These are phyloP conservation scores for Cepaea hortensis DNA, from an alignment of 2,888 invertebrate genomes.

Conservation along the genomic window DNA sequence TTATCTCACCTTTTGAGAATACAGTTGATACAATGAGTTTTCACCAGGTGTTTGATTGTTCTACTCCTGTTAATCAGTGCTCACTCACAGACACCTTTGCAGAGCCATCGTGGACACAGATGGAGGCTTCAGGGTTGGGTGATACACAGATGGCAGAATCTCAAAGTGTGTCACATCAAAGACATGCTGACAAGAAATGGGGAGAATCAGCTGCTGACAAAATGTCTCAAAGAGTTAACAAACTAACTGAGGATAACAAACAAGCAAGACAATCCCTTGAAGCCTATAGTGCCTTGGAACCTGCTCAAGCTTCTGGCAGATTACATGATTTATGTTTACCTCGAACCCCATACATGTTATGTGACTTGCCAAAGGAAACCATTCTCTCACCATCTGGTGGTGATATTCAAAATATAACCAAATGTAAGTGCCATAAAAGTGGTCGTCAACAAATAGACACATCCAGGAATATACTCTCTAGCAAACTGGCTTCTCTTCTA, in stretches of 20 bases:
- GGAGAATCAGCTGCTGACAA: not conserved
- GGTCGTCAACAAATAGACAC: not conserved
- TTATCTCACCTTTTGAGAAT: not conserved
- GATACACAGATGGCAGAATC: too few species aligned
- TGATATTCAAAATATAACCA: not conserved
- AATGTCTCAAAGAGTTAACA: too few species aligned
- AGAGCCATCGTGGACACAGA: not conserved
- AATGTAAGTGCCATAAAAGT: not conserved
- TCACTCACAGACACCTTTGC: not conserved
- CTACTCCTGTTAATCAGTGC: not conserved
- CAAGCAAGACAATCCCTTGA: not conserved
- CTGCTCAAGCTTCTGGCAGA: not conserved
- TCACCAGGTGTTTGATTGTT: not conserved
- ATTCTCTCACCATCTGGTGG: not conserved
- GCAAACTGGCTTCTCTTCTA: conserved; percentile 14
- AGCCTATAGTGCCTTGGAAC: not conserved
- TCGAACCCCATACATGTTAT: not conserved
- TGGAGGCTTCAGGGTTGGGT: not conserved
- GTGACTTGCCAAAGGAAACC: not conserved
- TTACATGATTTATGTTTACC: not conserved
- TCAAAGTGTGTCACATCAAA: not conserved
- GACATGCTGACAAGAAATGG: not conserved
- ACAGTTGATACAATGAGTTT: not conserved
- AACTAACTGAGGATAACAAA: too few species aligned
- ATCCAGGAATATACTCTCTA: not conserved